Evolutionary conservation across 2,113 vertebrate species (phyloP).

Genomic region (Centropus bengalensis): DNA sequence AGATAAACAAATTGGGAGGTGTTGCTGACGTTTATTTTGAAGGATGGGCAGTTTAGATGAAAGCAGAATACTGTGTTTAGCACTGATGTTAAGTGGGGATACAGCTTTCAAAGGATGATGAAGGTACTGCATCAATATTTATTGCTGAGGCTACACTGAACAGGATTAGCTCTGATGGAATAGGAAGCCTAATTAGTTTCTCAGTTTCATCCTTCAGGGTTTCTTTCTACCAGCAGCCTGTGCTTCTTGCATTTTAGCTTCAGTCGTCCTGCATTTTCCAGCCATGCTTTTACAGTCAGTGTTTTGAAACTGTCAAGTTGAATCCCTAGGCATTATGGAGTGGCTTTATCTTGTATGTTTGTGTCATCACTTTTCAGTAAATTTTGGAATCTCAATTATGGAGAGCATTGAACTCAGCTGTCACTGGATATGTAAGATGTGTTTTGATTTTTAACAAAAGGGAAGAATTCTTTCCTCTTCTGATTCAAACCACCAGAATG

Average conservation of each 20-base stretch:
- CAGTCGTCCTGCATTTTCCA: neutral
- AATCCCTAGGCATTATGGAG: neutral
- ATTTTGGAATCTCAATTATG: neutral
- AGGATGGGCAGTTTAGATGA: neutral
- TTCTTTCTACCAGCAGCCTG: neutral
- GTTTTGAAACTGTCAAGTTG: neutral
- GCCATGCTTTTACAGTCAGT: neutral
- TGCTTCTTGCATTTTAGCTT: neutral
- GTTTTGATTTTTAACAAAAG: neutral
- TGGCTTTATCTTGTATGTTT: neutral
- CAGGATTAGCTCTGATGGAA: constrained; percentile 7
- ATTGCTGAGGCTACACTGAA: neutral
- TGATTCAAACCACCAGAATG: neutral
- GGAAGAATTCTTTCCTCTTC: neutral
- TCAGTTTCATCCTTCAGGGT: neutral
- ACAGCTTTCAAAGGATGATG: neutral
- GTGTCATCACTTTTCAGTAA: constrained; percentile 18
- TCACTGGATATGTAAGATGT: neutral
- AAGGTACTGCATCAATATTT: neutral
- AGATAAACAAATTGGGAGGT: neutral
- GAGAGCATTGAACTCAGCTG: neutral
- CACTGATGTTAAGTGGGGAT: neutral
- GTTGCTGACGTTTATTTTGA: neutral
- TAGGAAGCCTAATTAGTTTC: neutral
- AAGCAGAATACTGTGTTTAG: neutral